phyloP scores from a whole-genome alignment of 1,140 invertebrate genomes.

The Drosophila navojoa region DNA sequence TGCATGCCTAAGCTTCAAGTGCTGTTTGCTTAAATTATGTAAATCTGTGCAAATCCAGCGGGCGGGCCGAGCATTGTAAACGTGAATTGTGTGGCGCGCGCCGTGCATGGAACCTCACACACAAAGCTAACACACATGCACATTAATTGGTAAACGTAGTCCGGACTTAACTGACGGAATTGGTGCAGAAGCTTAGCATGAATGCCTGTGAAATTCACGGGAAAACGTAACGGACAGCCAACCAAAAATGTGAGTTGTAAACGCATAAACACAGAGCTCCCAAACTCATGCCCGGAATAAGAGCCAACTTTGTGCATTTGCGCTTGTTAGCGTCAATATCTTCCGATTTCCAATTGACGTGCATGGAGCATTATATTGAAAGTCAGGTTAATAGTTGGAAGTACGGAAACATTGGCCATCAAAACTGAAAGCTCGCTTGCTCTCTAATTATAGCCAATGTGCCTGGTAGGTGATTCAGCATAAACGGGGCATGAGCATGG shows the following conservation, averaged over 20 bases:
- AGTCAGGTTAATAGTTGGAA: too few species aligned
- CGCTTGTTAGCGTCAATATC: too few species aligned
- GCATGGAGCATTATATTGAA: too few species aligned
- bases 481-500: too few species aligned
- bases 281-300: too few species aligned
- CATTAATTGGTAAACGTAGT: slow-evolving; percentile 66
- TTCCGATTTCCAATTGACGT: too few species aligned
- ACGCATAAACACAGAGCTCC: too few species aligned
- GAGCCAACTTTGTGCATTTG: background rate
- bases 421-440: too few species aligned
- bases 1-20: slow-evolving; percentile 48
- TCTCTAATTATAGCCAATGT: too few species aligned
- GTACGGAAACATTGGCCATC: too few species aligned
- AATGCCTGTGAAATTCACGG: slow-evolving; percentile 33
- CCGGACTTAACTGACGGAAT: slow-evolving; percentile 48
- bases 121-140: slow-evolving; percentile 57
- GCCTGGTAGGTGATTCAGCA: too few species aligned
- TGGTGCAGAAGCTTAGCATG: slow-evolving; percentile 43
- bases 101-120: slow-evolving; percentile 27
- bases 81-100: slow-evolving; percentile 22
- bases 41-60: slow-evolving; percentile 74
- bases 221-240: slow-evolving; percentile 3
- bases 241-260: too few species aligned
- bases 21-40: slow-evolving; percentile 76
- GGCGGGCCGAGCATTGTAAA: slow-evolving; percentile 53